These are phyloP conservation scores for Xylota segnis DNA, from an alignment of 2,888 invertebrate genomes.

Conservation along the genomic window DNA sequence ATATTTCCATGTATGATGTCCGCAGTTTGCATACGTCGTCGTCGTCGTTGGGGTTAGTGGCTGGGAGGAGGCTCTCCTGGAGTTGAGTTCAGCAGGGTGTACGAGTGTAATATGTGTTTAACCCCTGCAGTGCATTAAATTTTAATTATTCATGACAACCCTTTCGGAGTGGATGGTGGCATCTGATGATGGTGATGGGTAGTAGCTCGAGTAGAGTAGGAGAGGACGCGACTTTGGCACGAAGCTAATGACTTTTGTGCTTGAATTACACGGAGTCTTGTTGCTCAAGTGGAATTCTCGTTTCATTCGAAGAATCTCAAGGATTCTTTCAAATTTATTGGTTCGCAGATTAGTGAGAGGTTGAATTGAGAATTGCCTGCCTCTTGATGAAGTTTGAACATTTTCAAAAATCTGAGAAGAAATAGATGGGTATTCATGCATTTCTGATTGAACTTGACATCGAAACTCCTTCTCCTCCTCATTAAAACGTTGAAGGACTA, in stretches of 20 bases:
- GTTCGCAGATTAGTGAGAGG: not conserved
- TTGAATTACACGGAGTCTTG: constrained; percentile 5
- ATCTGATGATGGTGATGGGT: not conserved
- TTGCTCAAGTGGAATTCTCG: not conserved
- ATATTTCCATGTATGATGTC: constrained; percentile 75
- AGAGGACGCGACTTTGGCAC: constrained; percentile 19
- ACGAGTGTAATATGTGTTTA: constrained; percentile 80
- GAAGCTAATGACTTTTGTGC: constrained; percentile 37
- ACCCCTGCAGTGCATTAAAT: constrained; percentile 83
- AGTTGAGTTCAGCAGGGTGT: constrained; percentile 25
- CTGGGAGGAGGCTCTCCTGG: not conserved
- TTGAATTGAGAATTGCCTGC: no score
- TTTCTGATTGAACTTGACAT: no score
- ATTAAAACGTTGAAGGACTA: not conserved
- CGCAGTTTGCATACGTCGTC: constrained; percentile 45
- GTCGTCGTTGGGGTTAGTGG: no score
- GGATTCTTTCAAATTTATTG: not conserved
- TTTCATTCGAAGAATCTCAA: not conserved
- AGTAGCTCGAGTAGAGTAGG: constrained; percentile 2
- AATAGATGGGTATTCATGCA: no score
- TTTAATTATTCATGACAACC: constrained; percentile 84
- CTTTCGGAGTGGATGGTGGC: constrained; percentile 48
- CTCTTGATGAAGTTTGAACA: no score
- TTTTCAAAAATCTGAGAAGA: no score
- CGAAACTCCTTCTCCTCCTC: no score